Base-by-base conservation (phyloP, 1,140 invertebrate genomes). In the Drosophila sp. region DNA sequence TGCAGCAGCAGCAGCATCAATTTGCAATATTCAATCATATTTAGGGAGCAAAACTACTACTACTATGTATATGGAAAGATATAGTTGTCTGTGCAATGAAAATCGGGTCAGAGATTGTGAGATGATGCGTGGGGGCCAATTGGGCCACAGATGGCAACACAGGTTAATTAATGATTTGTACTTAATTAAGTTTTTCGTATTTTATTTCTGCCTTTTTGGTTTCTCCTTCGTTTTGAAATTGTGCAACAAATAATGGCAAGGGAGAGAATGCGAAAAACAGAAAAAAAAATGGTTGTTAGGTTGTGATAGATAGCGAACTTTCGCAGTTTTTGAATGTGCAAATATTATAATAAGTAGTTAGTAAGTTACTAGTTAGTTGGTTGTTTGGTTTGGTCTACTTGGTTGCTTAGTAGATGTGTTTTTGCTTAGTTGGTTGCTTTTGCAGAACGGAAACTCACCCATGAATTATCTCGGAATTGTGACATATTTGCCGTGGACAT, bases 401-500 rank as follows among this genome's bases (percentile, higher is more conserved):
- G 4, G 1, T 6, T 7, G 2, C 8, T 38, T 38, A 38, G 8
- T 56, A 17, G 54, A n/a, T 10, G 50, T 56, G 33, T 32, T n/a
- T 27, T 17, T 6, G 17, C 23, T 50, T 50, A 50, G 44, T 50
- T 50, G 17, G 23, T 25, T 50, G 23, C 23, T 54, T 54, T 17
- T 23, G 2, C 56, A 76, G 63, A 57, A 55, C 60, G 58, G 63
- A 55, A 74, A 92, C 91, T 91, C 75, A 92, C 91, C 91, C 91
- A 92, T 86, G 91, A 92, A 92, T 92, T 92, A 91, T 92, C 91
- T 70, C 91, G 85, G 72, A 92, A 92, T 76, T 92, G 91, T 80
- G 91, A 90, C 91, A 92, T 92, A 76, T 90, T 91, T 75, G 25
- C 67, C 65, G 67, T 61, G 69, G 68, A 67, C 67, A 67, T 66